These are phyloP conservation scores for Bacillus rossius DNA, from an alignment of 1,140 invertebrate genomes.

Conservation along the genomic window DNA sequence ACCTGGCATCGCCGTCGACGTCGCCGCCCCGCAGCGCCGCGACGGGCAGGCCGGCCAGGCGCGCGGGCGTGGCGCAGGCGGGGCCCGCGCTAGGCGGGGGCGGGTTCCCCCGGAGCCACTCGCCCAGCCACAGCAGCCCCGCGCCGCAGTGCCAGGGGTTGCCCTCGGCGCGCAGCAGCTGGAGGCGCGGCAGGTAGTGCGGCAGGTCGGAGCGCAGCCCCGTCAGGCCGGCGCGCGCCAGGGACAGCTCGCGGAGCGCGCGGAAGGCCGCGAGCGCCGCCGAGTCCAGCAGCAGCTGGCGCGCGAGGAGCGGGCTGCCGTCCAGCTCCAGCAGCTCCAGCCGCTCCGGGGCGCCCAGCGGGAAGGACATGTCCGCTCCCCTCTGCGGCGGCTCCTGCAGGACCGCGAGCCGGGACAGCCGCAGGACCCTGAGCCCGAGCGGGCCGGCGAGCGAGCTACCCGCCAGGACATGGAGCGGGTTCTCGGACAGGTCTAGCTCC, in stretches of 20 bases:
- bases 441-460: constrained; percentile 61
- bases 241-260: constrained; percentile 59
- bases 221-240: constrained; percentile 57
- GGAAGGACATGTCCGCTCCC: constrained; percentile 56
- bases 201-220: constrained; percentile 59
- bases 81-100: constrained; percentile 27
- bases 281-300: constrained; percentile 59
- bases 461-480: constrained; percentile 60
- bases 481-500: constrained; percentile 69
- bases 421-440: constrained; percentile 54
- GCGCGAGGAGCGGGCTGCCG: constrained; percentile 61
- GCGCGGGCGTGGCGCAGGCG: constrained; percentile 38
- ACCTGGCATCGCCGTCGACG: constrained; percentile 2
- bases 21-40: constrained; percentile 38
- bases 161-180: constrained; percentile 49
- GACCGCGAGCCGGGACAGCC: constrained; percentile 59
- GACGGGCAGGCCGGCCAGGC: constrained; percentile 39
- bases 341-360: constrained; percentile 59
- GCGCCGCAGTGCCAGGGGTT: constrained; percentile 55
- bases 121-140: constrained; percentile 54
- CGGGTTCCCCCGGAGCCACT: constrained; percentile 54
- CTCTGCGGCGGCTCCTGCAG: constrained; percentile 42
- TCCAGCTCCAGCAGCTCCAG: constrained; percentile 67
- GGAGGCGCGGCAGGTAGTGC: constrained; percentile 61
- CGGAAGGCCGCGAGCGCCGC: constrained; percentile 62